Percentiles rank a stretch among this genome's conserved stretches.
Evolutionary conservation across 2,888 invertebrate genomes (phyloP).

Genomic region (Hirtodrosophila cameraria): DNA sequence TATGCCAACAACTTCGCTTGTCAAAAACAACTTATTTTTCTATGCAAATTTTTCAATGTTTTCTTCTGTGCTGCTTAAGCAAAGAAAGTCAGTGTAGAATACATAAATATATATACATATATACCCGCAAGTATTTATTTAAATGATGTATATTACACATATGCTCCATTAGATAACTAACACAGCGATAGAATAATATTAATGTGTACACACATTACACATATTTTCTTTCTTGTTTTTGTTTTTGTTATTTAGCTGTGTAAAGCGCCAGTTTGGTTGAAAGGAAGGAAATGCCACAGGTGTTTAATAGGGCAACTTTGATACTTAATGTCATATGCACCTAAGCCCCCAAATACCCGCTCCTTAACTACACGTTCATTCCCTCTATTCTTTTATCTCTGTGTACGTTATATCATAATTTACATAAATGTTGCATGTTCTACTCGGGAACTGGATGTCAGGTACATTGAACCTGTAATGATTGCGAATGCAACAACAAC

Average conservation of each 20-base stretch:
- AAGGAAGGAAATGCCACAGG: conserved; percentile 51
- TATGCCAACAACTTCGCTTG: conserved; percentile 43
- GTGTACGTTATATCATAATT: conserved; percentile 64
- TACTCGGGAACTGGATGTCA: conserved; percentile 31
- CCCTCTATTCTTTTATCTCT: conserved; percentile 1
- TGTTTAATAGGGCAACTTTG: conserved; percentile 75
- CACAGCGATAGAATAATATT: conserved; percentile 5
- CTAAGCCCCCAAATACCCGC: neutral
- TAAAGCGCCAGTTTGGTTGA: no score
- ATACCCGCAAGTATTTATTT: conserved; percentile 63
- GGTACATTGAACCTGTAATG: conserved; percentile 74
- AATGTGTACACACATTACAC: conserved; percentile 64
- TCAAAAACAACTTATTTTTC: conserved; percentile 56
- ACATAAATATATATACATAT: no score
- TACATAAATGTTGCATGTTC: conserved; percentile 77
- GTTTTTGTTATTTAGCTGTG: conserved; percentile 11
- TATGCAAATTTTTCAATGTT: conserved; percentile 43
- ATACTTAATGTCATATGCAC: conserved; percentile 65
- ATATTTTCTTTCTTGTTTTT: conserved; percentile 37
- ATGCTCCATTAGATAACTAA: conserved; percentile 69
- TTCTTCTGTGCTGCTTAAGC: neutral
- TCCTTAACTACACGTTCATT: no score
- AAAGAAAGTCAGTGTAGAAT: conserved; percentile 9
- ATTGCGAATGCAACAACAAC: conserved; percentile 45
- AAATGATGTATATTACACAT: conserved; percentile 67